Conservation (phyloP, 2,113 vertebrate species). For the Phylloscopus trochilus region DNA sequence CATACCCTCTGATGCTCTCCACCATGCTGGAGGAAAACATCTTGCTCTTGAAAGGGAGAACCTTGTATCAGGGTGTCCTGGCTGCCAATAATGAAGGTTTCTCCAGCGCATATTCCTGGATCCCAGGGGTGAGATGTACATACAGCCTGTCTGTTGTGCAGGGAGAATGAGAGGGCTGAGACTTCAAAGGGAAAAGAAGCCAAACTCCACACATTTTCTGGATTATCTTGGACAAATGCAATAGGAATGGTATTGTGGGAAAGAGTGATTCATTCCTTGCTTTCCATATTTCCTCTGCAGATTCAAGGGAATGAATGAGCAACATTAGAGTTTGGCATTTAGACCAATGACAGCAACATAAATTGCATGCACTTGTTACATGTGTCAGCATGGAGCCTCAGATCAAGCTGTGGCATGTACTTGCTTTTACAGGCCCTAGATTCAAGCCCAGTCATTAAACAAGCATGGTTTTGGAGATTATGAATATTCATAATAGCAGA, state of each 20-base stretch:
- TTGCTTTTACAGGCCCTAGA: neutral
- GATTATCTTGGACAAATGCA: neutral
- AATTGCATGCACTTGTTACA: neutral
- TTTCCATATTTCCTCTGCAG: neutral
- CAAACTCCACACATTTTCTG: neutral
- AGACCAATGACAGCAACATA: neutral
- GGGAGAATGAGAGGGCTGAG: neutral
- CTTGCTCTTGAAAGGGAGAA: neutral
- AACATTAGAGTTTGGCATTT: neutral
- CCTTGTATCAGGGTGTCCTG: neutral
- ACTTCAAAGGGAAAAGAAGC: neutral
- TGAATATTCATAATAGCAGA: neutral
- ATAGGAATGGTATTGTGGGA: neutral
- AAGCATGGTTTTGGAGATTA: neutral
- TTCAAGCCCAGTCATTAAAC: neutral
- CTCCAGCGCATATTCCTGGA: neutral
- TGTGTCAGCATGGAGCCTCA: neutral
- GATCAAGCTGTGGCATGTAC: neutral
- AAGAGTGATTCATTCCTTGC: neutral
- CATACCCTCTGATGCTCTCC: neutral
- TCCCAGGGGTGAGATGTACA: neutral
- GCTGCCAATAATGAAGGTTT: neutral
- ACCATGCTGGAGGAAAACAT: neutral
- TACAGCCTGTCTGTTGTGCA: accelerated
- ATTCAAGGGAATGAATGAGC: neutral